These are phyloP conservation scores for Prunella himalayana DNA, from an alignment of 2,113 vertebrate genomes.

Conservation along the genomic window DNA sequence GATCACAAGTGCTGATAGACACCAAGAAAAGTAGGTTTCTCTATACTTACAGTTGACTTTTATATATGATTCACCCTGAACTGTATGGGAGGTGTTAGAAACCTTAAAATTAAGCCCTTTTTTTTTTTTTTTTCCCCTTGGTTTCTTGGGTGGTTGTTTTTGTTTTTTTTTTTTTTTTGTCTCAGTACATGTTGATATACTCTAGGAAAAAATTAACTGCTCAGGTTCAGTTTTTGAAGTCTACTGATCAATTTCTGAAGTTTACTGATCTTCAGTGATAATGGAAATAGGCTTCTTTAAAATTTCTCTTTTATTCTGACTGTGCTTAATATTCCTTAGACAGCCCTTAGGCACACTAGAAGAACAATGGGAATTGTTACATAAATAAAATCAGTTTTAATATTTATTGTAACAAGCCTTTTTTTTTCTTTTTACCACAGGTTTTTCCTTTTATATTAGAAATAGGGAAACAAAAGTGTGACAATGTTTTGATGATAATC, in stretches of 20 bases:
- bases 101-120: background rate
- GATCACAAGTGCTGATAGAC: background rate
- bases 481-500: background rate
- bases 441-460: background rate
- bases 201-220: background rate
- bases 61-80: background rate
- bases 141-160: background rate
- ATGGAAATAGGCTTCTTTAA: background rate
- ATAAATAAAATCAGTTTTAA: background rate
- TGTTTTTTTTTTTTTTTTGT: too few species aligned
- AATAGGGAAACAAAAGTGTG: background rate
- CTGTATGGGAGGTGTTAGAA: background rate
- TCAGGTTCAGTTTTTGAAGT: background rate
- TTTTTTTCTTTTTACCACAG: background rate
- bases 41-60: background rate
- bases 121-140: background rate
- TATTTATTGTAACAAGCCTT: background rate
- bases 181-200: background rate
- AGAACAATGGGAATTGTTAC: background rate
- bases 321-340: background rate
- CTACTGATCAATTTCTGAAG: background rate
- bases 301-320: background rate
- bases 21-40: background rate
- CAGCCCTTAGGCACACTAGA: background rate
- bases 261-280: background rate